Conservation (phyloP, 1,140 invertebrate genomes). For the Drosophila tristis region DNA sequence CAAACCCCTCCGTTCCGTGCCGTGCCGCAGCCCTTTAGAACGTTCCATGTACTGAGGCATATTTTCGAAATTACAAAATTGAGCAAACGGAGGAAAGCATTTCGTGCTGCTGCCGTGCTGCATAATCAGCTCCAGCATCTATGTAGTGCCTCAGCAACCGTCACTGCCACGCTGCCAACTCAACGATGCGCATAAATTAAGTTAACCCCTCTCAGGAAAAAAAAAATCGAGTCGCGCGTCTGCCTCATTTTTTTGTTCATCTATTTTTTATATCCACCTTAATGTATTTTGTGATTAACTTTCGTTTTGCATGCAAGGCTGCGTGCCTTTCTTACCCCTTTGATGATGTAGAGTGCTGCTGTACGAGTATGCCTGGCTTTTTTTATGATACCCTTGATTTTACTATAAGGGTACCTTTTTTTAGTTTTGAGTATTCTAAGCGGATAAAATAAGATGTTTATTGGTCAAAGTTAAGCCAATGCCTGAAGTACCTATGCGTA, state of each 20-base stretch:
- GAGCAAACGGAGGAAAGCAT: conserved; percentile 50
- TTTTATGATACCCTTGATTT: conserved; percentile 21
- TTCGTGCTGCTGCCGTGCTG: conserved; percentile 50
- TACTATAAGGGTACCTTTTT: conserved; percentile 49
- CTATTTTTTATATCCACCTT: conserved; percentile 67
- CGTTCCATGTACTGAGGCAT: conserved; percentile 50
- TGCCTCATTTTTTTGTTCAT: conserved; percentile 75
- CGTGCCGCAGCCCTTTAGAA: conserved; percentile 12
- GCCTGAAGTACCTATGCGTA: neutral
- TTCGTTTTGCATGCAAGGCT: conserved; percentile 76
- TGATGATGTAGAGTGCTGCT: conserved; percentile 1
- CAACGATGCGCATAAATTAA: conserved; percentile 79
- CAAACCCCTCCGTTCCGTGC: conserved; percentile 51
- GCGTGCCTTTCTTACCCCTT: conserved; percentile 38
- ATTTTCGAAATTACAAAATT: conserved; percentile 76
- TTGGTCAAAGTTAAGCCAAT: neutral
- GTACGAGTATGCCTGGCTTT: neutral
- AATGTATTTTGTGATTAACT: conserved; percentile 83
- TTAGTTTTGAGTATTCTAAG: conserved; percentile 62
- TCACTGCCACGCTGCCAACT: conserved; percentile 67
- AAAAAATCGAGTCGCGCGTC: conserved; percentile 62
- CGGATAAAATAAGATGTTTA: conserved; percentile 52
- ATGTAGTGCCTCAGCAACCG: conserved; percentile 31
- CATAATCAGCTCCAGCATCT: conserved; percentile 65
- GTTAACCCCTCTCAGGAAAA: conserved; percentile 71